A percentile compares a stretch with the other conserved stretches of the same genome.
Evolutionary conservation across 2,888 invertebrate genomes (phyloP).

Genomic region (Synergus laeviventris): DNA sequence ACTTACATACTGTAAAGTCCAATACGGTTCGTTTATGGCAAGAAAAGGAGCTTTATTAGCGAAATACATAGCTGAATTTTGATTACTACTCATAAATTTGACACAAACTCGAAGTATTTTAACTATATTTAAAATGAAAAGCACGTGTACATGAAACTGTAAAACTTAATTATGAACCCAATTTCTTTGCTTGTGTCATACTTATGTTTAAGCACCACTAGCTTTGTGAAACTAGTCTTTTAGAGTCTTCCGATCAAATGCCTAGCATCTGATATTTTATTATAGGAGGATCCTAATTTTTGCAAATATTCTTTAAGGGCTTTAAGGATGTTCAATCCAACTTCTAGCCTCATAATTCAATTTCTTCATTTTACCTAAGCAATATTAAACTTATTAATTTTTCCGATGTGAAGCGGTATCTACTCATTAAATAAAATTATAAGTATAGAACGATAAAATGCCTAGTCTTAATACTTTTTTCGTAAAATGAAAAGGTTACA

Average conservation of each 20-base stretch:
- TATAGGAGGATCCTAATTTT: not conserved
- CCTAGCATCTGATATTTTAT: not conserved
- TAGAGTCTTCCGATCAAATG: not conserved
- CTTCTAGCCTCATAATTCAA: too few relatives aligned
- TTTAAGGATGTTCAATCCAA: too few relatives aligned
- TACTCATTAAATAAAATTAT: too few relatives aligned
- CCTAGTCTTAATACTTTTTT: too few relatives aligned
- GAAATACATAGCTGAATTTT: conserved; percentile 36
- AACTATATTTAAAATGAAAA: not conserved
- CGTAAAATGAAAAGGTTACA: too few relatives aligned
- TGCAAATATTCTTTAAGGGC: not conserved
- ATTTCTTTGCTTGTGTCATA: conserved; percentile 12
- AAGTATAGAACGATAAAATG: too few relatives aligned
- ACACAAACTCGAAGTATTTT: not conserved
- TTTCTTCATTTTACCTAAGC: too few relatives aligned
- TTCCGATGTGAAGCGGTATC: too few relatives aligned
- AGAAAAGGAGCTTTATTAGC: conserved; percentile 41
- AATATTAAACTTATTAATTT: too few relatives aligned
- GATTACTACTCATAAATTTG: conserved; percentile 39
- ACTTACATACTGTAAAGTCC: conserved; percentile 73
- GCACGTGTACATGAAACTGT: not conserved
- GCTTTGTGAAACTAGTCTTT: conserved; percentile 25
- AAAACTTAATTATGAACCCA: not conserved
- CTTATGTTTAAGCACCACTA: conserved; percentile 19
- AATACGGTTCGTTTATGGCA: conserved; percentile 50